Conservation (phyloP, 2,113 vertebrate genomes). For the Actenoides hombroni region DNA sequence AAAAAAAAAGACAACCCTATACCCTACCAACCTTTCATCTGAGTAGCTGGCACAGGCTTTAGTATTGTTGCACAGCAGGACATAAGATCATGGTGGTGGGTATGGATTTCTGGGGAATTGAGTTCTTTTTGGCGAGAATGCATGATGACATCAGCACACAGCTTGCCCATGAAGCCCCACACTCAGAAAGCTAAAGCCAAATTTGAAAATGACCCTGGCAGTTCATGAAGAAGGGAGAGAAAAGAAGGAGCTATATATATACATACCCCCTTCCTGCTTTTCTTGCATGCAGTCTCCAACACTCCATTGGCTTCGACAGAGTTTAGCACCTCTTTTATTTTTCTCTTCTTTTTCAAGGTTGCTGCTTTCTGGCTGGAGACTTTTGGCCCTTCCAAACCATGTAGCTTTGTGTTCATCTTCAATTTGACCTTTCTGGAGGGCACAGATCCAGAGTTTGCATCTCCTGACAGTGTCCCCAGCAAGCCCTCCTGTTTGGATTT, state of each 20-base stretch:
- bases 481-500: neutral
- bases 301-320: neutral
- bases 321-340: conserved; percentile 15
- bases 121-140: neutral
- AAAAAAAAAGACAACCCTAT: neutral
- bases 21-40: neutral
- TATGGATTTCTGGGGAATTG: neutral
- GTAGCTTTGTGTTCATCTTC: conserved; percentile 12
- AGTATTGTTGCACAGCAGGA: neutral
- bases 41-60: neutral
- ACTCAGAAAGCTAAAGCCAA: neutral
- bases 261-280: conserved; percentile 58
- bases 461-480: neutral
- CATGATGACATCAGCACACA: neutral
- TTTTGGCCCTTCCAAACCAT: neutral
- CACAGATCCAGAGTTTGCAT: neutral
- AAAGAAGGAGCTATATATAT: neutral
- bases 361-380: conserved; percentile 32
- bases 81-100: neutral
- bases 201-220: neutral
- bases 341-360: conserved; percentile 68
- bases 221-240: neutral
- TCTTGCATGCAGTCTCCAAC: conserved; percentile 10
- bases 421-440: neutral
- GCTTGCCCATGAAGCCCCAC: neutral